Conservation (phyloP, 2,888 invertebrate genomes). For the Plusia festucae region DNA sequence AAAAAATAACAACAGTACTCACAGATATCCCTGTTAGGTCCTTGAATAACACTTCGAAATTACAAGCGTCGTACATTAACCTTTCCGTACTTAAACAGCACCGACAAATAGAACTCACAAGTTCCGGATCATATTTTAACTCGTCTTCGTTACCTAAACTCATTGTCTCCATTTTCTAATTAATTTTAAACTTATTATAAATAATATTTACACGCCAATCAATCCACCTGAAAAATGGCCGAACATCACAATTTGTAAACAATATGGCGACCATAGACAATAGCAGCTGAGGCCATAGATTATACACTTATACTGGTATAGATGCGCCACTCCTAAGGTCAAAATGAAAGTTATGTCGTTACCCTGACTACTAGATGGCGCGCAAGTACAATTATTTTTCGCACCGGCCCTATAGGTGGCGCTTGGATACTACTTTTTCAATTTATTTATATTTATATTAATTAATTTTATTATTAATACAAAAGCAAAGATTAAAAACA, state of each 20-base stretch:
- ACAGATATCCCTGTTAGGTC: constrained; percentile 77
- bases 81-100: constrained; percentile 77
- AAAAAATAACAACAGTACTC: constrained; percentile 58
- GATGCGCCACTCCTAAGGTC: no score
- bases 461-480: no score
- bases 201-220: constrained; percentile 13
- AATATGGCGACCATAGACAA: constrained; percentile 40
- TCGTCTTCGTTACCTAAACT: constrained; percentile 47
- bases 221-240: not conserved
- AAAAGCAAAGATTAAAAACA: no score
- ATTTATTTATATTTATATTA: no score
- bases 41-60: constrained; percentile 62
- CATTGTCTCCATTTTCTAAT: constrained; percentile 37
- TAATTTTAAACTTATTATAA: not conserved
- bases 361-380: no score
- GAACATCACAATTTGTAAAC: constrained; percentile 33
- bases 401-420: no score
- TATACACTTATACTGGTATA: no score
- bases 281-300: constrained; percentile 15
- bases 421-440: no score
- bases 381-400: no score
- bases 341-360: no score
- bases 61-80: constrained; percentile 62
- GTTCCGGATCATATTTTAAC: constrained; percentile 62
- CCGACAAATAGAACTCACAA: constrained; percentile 70